A percentile compares a stretch with the other conserved stretches of the same genome.
These are phyloP conservation scores for Sphecodes monilicornis DNA, from an alignment of 2,888 invertebrate genomes.

Conservation along the genomic window DNA sequence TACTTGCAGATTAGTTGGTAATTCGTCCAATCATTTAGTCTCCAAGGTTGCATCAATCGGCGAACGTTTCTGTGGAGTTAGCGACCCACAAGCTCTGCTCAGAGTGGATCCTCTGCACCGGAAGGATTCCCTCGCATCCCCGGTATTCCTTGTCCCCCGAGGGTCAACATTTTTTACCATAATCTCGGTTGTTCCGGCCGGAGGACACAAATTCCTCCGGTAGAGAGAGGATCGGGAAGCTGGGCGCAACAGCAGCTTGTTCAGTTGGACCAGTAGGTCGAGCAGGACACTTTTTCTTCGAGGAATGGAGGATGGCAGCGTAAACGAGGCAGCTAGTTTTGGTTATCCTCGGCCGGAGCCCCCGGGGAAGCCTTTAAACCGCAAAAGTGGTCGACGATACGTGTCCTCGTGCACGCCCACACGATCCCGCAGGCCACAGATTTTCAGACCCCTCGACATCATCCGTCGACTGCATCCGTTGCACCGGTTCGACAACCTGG, in stretches of 20 bases:
- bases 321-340: conserved; percentile 55
- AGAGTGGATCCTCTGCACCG: not conserved
- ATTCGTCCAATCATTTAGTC: no score
- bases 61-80: not conserved
- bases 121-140: conserved; percentile 1
- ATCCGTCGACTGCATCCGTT: not conserved
- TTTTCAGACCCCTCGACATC: conserved; percentile 58
- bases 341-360: conserved; percentile 58
- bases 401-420: conserved; percentile 66
- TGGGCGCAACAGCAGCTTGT: not conserved
- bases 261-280: not conserved
- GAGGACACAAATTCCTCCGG: not conserved
- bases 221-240: not conserved
- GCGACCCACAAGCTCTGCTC: not conserved
- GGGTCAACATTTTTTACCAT: conserved; percentile 15
- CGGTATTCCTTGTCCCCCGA: not conserved
- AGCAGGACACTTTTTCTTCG: not conserved
- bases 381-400: conserved; percentile 71
- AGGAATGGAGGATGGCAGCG: conserved; percentile 16
- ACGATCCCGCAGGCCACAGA: conserved; percentile 65
- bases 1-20: no score
- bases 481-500: conserved; percentile 47
- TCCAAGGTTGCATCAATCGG: not conserved
- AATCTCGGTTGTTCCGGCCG: not conserved
- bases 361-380: conserved; percentile 63